Evolutionary conservation across 2,888 invertebrate species (phyloP), one percentile per base, ranked within the genome.

Genomic region (Serrognathus titanus): DNA sequence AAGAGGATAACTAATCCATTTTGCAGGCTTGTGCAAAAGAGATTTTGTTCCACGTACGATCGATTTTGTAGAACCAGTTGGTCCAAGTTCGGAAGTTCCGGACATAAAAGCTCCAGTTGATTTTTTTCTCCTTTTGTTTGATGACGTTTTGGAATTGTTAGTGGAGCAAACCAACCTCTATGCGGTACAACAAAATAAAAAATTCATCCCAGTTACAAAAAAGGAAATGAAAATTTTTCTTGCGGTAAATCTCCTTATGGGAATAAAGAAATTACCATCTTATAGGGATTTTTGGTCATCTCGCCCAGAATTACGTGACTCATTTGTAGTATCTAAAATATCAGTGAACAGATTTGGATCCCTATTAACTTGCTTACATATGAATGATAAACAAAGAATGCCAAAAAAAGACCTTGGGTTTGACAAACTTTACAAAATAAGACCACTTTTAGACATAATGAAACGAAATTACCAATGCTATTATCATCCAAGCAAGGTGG

Each of bases 391-490:
- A 57, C 51, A 50, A 36, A 24, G 36, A 36, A 54, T 58, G 50
- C 63, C 64, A 39, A 54, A 57, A 50, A 59, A 48, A 58, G 53
- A 51, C 31, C 55, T 53, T 37, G 56, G 62, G 31, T 66, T 58
- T 55, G 64, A 67, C 46, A 66, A 64, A 57, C 50, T 66, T 39
- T 66, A 63, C 46, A 66, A 65, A 64, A 52, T 16, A 16, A 16
- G 16, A 3, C 16, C 16, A 16, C 3, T 16, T 1, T 16, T 16
- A 16, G 2, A 16, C 45, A 51, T 39, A 31, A 39, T 66, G 2
- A 36, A 39, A 36, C 36, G 60, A 53, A 55, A 53, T 39, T 66
- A 53, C 52, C 51, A 52, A 48, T 35, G 41, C 11, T 59, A 41
- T 31, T 63, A 55, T 7, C 52, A 60, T 11, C 58, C 60, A 47